A percentile compares a stretch with the other conserved stretches of the same genome.
These are phyloP conservation scores for Drymonia ruficornis DNA, from an alignment of 2,888 invertebrate species.

Conservation along the genomic window DNA sequence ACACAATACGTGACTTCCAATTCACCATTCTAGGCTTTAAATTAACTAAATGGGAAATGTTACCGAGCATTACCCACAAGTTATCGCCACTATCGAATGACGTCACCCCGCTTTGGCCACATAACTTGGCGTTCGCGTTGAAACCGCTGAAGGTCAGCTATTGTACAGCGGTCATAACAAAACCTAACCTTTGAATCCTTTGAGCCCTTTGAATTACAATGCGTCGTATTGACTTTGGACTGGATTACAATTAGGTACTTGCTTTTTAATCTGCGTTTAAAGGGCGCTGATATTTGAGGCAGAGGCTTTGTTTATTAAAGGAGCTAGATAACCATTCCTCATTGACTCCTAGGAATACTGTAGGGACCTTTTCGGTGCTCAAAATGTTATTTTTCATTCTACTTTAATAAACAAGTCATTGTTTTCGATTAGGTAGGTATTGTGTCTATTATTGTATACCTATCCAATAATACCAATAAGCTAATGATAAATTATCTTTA, in stretches of 20 bases:
- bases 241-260: conserved; percentile 10
- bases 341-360: no score
- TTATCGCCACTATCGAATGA: conserved; percentile 4
- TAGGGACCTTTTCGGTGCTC: no score
- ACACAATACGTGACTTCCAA: not conserved
- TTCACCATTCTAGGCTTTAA: not conserved
- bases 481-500: no score
- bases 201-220: no score
- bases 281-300: no score
- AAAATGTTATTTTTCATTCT: no score
- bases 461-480: no score
- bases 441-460: no score
- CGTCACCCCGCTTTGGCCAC: conserved; percentile 1
- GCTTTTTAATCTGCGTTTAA: not conserved
- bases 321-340: no score
- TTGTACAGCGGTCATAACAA: conserved; percentile 19
- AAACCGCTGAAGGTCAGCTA: conserved; percentile 27
- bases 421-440: no score
- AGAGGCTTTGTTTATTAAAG: no score
- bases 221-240: conserved; percentile 11
- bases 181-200: conserved; percentile 23
- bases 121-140: conserved; percentile 1
- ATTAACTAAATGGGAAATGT: conserved; percentile 2
- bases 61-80: not conserved
- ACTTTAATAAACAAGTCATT: no score